These are phyloP conservation scores for Pentalonia nigronervosa DNA, from an alignment of 1,140 invertebrate genomes.

Conservation along the genomic window DNA sequence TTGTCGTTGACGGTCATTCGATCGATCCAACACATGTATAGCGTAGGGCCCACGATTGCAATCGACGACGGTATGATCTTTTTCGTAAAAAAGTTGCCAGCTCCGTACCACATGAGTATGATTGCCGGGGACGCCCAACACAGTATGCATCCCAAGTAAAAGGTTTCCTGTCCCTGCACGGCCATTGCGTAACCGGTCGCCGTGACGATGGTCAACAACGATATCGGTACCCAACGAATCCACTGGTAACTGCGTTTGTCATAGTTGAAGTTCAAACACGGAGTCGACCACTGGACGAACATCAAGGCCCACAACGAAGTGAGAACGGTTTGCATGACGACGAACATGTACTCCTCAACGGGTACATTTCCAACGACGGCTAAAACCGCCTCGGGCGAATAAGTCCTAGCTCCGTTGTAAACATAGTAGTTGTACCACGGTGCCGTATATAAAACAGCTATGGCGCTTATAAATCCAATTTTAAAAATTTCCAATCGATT, in stretches of 20 bases:
- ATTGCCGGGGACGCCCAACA: slow-evolving; percentile 9
- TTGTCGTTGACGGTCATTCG: neutral
- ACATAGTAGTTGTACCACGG: slow-evolving; percentile 2
- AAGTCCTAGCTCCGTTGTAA: neutral
- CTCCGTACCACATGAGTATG: slow-evolving; percentile 23
- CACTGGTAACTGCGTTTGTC: neutral
- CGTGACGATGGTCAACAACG: neutral
- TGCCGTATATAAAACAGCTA: neutral
- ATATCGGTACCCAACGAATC: slow-evolving; percentile 50
- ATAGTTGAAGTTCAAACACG: slow-evolving; percentile 30
- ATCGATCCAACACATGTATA: slow-evolving; percentile 1
- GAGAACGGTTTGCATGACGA: slow-evolving; percentile 1
- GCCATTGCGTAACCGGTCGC: neutral
- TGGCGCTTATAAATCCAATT: neutral
- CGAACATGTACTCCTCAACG: slow-evolving; percentile 11
- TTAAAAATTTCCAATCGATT: slow-evolving; percentile 31
- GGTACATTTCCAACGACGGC: slow-evolving; percentile 26
- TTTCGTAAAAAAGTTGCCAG: neutral
- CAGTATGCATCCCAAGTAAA: slow-evolving; percentile 25
- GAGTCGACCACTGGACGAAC: neutral
- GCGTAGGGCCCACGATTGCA: neutral
- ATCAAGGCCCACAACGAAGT: neutral
- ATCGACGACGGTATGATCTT: neutral
- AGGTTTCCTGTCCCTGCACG: neutral
- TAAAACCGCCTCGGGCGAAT: neutral